phyloP scores from a whole-genome alignment of 2,797 vertebrate species.

The Acanthurus leucopareius region DNA sequence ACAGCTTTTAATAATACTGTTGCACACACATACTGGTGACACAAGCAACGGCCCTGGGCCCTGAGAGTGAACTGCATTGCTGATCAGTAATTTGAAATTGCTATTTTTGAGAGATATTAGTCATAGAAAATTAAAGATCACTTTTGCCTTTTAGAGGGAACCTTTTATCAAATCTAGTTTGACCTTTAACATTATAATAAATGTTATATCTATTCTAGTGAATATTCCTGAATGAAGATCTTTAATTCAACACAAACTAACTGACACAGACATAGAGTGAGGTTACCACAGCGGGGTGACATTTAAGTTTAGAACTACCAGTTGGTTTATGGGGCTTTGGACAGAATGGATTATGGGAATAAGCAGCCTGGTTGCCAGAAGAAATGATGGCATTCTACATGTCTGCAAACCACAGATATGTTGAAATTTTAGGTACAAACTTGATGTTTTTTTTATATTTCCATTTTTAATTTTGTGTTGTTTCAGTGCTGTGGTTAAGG shows the following conservation, averaged over 20 bases:
- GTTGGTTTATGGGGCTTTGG: neutral
- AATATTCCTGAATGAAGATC: neutral
- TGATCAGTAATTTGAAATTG: neutral
- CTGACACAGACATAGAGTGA: neutral
- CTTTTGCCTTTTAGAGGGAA: neutral
- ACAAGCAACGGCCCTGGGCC: neutral
- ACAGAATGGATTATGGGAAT: neutral
- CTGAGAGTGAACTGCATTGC: neutral
- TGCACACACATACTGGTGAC: neutral
- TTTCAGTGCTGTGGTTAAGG: too few species aligned
- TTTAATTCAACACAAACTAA: neutral
- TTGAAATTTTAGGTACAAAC: too few species aligned
- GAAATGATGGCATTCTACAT: too few species aligned
- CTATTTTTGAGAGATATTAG: neutral
- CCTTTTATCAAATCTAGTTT: neutral
- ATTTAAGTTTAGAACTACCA: neutral
- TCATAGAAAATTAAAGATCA: neutral
- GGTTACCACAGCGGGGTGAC: neutral
- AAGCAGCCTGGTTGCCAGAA: too few species aligned
- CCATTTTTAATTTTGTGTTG: too few species aligned
- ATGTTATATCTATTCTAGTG: neutral
- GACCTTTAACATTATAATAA: neutral
- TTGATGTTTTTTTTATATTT: too few species aligned
- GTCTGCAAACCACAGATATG: too few species aligned
- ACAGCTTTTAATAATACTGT: neutral